phyloP scores from a whole-genome alignment of 2,797 vertebrate genomes.

The Dromococcyx pavoninus region DNA sequence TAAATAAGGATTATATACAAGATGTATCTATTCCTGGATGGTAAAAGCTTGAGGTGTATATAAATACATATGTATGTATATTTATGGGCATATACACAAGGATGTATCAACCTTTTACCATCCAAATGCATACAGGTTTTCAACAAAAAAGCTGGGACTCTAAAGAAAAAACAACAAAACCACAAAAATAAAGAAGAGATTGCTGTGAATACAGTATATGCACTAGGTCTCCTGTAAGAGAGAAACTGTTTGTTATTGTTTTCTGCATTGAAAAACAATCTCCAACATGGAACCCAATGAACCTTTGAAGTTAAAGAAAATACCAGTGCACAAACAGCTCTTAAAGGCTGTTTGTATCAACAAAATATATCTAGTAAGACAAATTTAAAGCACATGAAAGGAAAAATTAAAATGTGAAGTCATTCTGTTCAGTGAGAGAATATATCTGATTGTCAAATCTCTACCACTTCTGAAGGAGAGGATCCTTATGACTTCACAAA shows the following conservation, averaged over 20 bases:
- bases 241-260: slow-evolving; percentile 66
- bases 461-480: slow-evolving; percentile 62
- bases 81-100: background rate
- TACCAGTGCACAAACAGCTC: slow-evolving; percentile 60
- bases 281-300: slow-evolving; percentile 66
- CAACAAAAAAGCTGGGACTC: slow-evolving; percentile 75
- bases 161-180: slow-evolving; percentile 14
- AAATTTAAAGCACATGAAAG: slow-evolving; percentile 75
- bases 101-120: slow-evolving; percentile 66
- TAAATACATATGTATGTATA: background rate
- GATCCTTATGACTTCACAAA: slow-evolving; percentile 56
- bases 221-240: slow-evolving; percentile 68
- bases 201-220: slow-evolving; percentile 67
- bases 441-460: slow-evolving; percentile 64
- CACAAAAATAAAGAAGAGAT: background rate
- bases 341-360: slow-evolving; percentile 61
- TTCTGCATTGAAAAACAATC: slow-evolving; percentile 50
- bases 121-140: slow-evolving; percentile 57
- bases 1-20: slow-evolving; percentile 40
- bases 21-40: slow-evolving; percentile 63
- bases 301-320: slow-evolving; percentile 66
- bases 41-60: slow-evolving; percentile 66
- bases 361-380: slow-evolving; percentile 48
- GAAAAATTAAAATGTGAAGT: slow-evolving; percentile 59
- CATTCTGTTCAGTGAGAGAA: slow-evolving; percentile 54